A percentile compares a stretch with the other conserved stretches of the same genome.
These are phyloP conservation scores for Philotrypesis tridentata DNA, from an alignment of 1,140 invertebrate genomes.

Conservation along the genomic window DNA sequence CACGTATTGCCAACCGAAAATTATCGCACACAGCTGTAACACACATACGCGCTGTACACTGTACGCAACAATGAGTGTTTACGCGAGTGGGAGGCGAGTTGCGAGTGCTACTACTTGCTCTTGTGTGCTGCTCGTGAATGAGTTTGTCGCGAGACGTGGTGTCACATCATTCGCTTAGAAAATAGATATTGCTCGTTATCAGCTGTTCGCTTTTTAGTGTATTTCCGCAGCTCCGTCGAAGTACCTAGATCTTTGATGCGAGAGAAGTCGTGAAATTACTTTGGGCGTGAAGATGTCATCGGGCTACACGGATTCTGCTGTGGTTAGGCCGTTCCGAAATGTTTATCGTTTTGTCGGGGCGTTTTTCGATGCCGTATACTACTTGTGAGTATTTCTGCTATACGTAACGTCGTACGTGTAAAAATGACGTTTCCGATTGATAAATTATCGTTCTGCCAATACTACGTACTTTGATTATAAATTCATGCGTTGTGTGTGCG, in stretches of 20 bases:
- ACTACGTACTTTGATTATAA: too few relatives aligned
- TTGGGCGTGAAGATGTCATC: not conserved
- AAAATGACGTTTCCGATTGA: too few relatives aligned
- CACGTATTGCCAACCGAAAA: not conserved
- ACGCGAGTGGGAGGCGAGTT: too few relatives aligned
- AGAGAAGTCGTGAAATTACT: not conserved
- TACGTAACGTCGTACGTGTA: not conserved
- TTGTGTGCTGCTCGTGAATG: too few relatives aligned
- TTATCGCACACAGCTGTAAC: too few relatives aligned
- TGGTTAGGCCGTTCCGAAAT: conserved; percentile 22
- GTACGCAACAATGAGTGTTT: too few relatives aligned
- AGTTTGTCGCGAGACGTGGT: not conserved
- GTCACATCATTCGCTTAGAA: not conserved
- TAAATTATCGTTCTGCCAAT: too few relatives aligned
- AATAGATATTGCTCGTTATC: not conserved
- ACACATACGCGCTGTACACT: too few relatives aligned
- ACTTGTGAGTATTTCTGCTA: conserved; percentile 39
- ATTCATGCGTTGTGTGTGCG: too few relatives aligned
- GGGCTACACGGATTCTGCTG: conserved; percentile 19
- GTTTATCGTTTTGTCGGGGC: conserved; percentile 31
- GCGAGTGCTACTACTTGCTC: not conserved
- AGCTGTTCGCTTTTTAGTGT: not conserved
- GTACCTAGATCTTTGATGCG: not conserved
- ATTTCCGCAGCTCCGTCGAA: not conserved
- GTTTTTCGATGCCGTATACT: conserved; percentile 43